phyloP scores from a whole-genome alignment of 2,797 vertebrate genomes.

The Telmatherina bonti region DNA sequence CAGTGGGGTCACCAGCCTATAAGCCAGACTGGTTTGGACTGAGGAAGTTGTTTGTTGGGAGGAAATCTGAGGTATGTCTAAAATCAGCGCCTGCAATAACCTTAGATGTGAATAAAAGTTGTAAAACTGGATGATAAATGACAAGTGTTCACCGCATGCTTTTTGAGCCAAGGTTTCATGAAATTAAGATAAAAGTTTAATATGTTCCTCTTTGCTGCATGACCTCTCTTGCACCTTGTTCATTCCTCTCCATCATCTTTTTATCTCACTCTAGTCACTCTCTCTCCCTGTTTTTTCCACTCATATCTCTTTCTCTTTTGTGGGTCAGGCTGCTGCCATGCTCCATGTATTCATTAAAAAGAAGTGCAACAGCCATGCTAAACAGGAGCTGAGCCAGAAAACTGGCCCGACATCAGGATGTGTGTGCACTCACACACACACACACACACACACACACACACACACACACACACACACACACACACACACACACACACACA shows the following conservation, averaged over 20 bases:
- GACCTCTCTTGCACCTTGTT: background rate
- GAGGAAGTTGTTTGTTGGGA: background rate
- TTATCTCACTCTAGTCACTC: constrained; percentile 3
- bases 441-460: background rate
- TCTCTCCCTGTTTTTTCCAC: background rate
- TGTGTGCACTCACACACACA: background rate
- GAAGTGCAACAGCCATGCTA: constrained; percentile 15
- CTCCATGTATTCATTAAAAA: constrained; percentile 60
- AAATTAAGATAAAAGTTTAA: background rate
- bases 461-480: background rate
- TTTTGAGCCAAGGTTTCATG: background rate
- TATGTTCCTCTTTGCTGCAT: background rate
- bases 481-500: constrained; percentile 4
- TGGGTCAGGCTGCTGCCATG: constrained; percentile 57
- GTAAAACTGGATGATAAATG: background rate
- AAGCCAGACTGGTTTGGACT: background rate
- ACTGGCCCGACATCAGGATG: background rate
- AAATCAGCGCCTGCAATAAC: background rate
- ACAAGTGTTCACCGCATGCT: background rate
- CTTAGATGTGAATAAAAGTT: background rate
- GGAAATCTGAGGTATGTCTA: background rate
- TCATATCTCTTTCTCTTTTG: constrained; percentile 20
- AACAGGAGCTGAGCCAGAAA: constrained; percentile 28
- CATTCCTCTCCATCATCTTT: background rate
- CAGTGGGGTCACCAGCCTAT: no score